Evolutionary conservation across 2,797 vertebrate species (phyloP).

Genomic region (Lindbergichthys nudifrons): DNA sequence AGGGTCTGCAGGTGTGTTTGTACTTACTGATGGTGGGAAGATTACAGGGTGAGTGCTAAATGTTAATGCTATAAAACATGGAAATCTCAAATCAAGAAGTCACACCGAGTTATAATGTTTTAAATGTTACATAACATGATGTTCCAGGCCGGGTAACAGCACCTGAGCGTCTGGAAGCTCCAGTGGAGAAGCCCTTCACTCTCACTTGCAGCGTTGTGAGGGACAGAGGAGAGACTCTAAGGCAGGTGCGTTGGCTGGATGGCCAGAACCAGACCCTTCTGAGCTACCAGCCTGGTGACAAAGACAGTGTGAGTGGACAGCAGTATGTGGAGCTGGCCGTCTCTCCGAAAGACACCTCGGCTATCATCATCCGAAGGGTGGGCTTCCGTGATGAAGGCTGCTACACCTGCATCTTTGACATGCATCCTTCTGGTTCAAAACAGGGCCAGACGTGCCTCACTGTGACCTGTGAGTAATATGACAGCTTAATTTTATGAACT

Average conservation of each 20-base stretch:
- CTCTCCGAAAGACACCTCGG: conserved; percentile 73
- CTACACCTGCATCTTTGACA: conserved; percentile 86
- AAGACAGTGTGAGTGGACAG: conserved; percentile 81
- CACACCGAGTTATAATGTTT: background rate
- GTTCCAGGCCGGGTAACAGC: conserved; percentile 79
- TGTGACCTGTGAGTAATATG: conserved; percentile 77
- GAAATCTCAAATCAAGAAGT: background rate
- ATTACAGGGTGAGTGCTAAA: conserved; percentile 74
- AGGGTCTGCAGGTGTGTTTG: conserved; percentile 77
- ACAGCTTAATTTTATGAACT: background rate
- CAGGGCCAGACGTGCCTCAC: conserved; percentile 81
- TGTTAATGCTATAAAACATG: background rate
- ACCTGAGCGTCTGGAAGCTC: conserved; percentile 70
- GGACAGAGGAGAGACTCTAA: conserved; percentile 73
- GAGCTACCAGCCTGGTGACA: conserved; percentile 74
- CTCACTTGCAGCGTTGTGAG: conserved; percentile 78
- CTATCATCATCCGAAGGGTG: conserved; percentile 81
- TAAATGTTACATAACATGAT: conserved; percentile 8
- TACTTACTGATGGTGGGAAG: conserved; percentile 72
- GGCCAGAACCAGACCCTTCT: conserved; percentile 83
- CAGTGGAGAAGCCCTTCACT: conserved; percentile 81
- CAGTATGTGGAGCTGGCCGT: conserved; percentile 82
- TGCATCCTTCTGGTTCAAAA: conserved; percentile 75
- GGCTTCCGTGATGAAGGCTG: conserved; percentile 85
- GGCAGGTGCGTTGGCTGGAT: conserved; percentile 83